A percentile compares a stretch with the other conserved stretches of the same genome.
Evolutionary conservation across 2,113 vertebrate genomes (phyloP).

Genomic region (Notechis scutatus): DNA sequence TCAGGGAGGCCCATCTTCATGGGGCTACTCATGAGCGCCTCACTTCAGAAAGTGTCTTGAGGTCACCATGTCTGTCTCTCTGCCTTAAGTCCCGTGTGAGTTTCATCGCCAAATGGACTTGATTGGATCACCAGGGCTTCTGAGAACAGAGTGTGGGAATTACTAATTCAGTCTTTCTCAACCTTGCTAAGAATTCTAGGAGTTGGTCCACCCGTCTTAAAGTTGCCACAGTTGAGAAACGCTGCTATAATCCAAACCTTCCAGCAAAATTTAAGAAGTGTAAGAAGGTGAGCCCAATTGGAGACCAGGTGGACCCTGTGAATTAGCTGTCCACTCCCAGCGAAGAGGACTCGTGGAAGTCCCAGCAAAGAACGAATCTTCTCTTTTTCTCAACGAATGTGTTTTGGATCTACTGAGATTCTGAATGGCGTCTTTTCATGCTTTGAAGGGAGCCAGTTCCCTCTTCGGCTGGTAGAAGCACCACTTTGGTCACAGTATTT

Average conservation of each 20-base stretch:
- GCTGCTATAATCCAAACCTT: neutral
- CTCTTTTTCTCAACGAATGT: neutral
- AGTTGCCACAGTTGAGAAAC: neutral
- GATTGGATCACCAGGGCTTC: accelerated
- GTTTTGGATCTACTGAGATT: neutral
- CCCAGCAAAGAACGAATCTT: neutral
- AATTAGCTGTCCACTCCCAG: neutral
- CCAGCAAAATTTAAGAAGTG: neutral
- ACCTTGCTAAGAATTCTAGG: neutral
- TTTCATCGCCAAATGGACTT: accelerated
- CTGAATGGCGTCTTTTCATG: slow-evolving; percentile 2
- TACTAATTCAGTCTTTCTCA: neutral
- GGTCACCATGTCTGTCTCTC: neutral
- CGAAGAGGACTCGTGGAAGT: neutral
- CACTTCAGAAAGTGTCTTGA: accelerated
- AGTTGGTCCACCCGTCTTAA: neutral
- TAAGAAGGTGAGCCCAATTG: neutral
- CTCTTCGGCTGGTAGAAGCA: slow-evolving; percentile 39
- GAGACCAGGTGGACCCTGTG: no score
- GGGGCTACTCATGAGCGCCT: accelerated
- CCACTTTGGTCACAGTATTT: slow-evolving; percentile 68
- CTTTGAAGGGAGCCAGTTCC: slow-evolving; percentile 46
- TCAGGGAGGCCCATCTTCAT: accelerated
- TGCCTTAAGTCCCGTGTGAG: accelerated
- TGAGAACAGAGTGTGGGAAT: neutral